Percentiles rank a stretch among this genome's conserved stretches.
phyloP scores from a whole-genome alignment of 2,797 vertebrate species.

The Kryptopterus vitreolus region DNA sequence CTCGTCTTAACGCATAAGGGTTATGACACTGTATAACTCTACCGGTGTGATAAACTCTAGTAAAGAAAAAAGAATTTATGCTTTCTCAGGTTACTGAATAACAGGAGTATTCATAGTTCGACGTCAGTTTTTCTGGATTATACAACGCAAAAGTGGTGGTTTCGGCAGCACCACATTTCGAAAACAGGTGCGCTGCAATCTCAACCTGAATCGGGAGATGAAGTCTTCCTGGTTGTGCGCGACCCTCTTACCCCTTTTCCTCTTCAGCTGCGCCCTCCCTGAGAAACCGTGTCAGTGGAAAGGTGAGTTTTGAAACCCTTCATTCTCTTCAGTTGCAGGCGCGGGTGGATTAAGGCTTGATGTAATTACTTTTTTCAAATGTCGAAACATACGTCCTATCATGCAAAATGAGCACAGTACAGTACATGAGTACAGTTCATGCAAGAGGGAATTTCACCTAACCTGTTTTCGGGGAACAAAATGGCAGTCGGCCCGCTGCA shows the following conservation, averaged over 20 bases:
- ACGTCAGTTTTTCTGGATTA: background rate
- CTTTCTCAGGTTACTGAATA: background rate
- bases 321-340: background rate
- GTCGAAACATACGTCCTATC: background rate
- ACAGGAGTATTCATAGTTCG: background rate
- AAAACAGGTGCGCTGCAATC: background rate
- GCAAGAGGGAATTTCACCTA: background rate
- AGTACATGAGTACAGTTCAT: no score
- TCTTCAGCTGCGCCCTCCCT: conserved; percentile 21
- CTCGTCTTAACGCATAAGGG: background rate
- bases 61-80: background rate
- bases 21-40: background rate
- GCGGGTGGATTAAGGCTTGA: background rate
- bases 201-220: conserved; percentile 32
- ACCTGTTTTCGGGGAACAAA: background rate
- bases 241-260: conserved; percentile 45
- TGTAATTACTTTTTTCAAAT: background rate
- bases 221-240: conserved; percentile 40
- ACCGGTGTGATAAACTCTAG: background rate
- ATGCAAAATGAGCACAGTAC: background rate
- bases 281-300: conserved; percentile 24
- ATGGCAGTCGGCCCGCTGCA: background rate
- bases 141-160: background rate
- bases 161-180: background rate
- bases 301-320: conserved; percentile 36